phyloP scores from a whole-genome alignment of 2,797 vertebrate genomes.

The Trachurus trachurus region DNA sequence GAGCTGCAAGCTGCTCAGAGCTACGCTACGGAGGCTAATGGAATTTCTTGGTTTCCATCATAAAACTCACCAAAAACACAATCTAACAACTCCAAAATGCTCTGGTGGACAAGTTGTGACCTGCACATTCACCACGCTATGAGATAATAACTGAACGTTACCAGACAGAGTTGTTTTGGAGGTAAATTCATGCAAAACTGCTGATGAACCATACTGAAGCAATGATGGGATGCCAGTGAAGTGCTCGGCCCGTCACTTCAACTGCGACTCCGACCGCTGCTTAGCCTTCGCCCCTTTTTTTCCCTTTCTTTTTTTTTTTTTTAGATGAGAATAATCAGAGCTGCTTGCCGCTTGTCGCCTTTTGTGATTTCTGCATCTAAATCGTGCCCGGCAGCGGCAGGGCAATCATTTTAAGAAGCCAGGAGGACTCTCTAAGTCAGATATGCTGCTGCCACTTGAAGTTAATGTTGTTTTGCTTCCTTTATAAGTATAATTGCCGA shows the following conservation, averaged over 20 bases:
- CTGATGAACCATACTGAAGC: background rate
- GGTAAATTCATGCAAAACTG: no score
- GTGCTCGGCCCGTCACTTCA: slow-evolving; percentile 4
- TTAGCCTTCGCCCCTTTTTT: slow-evolving; percentile 24
- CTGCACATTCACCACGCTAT: no score
- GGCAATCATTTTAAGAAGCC: slow-evolving; percentile 66
- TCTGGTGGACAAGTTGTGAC: no score
- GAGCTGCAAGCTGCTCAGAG: no score
- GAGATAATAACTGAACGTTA: no score
- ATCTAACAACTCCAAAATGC: no score
- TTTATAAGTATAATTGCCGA: slow-evolving; percentile 62
- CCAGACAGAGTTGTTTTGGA: no score
- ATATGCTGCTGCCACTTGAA: slow-evolving; percentile 65
- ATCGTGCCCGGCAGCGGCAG: slow-evolving; percentile 38
- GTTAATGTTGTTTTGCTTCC: slow-evolving; percentile 73
- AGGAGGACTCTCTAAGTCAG: slow-evolving; percentile 55
- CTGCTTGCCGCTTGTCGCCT: slow-evolving; percentile 15
- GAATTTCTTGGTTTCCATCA: no score
- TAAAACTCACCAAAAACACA: no score
- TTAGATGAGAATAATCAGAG: slow-evolving; percentile 45
- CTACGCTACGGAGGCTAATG: no score
- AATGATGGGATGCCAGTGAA: background rate
- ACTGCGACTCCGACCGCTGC: background rate
- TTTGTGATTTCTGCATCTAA: slow-evolving; percentile 47
- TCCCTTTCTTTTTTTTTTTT: no score